Evolutionary conservation across 2,888 invertebrate genomes (phyloP).

Genomic region (Chalcis sispes): DNA sequence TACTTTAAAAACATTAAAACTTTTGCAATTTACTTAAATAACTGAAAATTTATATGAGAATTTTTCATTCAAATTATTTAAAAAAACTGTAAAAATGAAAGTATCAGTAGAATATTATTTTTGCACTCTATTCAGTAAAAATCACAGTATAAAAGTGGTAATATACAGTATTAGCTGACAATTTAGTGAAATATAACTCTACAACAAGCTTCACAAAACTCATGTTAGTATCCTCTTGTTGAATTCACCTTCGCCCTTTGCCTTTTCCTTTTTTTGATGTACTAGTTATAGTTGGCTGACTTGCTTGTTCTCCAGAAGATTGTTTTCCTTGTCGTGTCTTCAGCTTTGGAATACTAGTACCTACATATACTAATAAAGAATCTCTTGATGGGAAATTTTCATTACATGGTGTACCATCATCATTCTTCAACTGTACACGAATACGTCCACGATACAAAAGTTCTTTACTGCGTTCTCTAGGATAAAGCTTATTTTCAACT

Average conservation of each 20-base stretch:
- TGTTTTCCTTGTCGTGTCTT: slow-evolving; percentile 85
- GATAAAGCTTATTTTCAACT: slow-evolving; percentile 95
- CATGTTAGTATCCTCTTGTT: neutral
- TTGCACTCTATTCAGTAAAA: neutral
- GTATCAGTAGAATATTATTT: neutral
- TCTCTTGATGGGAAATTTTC: slow-evolving; percentile 86
- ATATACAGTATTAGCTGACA: neutral
- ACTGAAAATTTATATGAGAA: too few relatives aligned
- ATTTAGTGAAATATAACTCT: too few relatives aligned
- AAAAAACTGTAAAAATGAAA: neutral
- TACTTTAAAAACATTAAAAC: too few relatives aligned
- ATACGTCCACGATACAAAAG: slow-evolving; percentile 90
- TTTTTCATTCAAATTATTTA: too few relatives aligned
- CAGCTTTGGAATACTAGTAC: slow-evolving; percentile 92
- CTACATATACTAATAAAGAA: slow-evolving; percentile 86
- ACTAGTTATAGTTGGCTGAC: slow-evolving; percentile 69
- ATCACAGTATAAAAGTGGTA: neutral
- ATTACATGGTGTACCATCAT: slow-evolving; percentile 88
- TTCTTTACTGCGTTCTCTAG: slow-evolving; percentile 94
- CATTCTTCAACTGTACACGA: slow-evolving; percentile 93
- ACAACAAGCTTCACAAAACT: slow-evolving; percentile 14
- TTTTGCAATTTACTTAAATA: neutral
- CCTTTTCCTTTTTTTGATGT: slow-evolving; percentile 74
- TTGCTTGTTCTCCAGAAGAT: slow-evolving; percentile 70
- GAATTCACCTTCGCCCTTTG: slow-evolving; percentile 75